These are phyloP conservation scores for Pedionomus torquatus DNA, from an alignment of 2,113 vertebrate species.

Conservation along the genomic window DNA sequence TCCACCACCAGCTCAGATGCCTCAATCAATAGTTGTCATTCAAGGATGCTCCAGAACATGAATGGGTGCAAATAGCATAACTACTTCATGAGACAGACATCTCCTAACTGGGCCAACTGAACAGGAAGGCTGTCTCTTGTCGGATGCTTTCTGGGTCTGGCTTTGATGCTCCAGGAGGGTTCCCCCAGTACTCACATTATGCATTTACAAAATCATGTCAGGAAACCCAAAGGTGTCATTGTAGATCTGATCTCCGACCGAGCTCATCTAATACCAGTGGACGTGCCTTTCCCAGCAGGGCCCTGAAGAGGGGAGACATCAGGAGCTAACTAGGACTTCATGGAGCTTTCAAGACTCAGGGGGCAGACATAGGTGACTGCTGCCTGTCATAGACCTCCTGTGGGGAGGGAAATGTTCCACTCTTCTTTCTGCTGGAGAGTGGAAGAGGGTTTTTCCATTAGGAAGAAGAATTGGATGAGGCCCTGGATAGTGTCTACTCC, in stretches of 20 bases:
- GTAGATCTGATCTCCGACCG: neutral
- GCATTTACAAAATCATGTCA: neutral
- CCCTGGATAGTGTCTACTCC: neutral
- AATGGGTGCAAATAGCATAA: neutral
- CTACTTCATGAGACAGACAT: neutral
- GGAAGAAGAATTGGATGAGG: neutral
- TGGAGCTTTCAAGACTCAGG: neutral
- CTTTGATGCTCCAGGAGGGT: neutral
- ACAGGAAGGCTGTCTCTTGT: neutral
- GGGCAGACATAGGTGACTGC: rapidly evolving
- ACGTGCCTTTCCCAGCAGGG: neutral
- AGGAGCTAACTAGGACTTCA: neutral
- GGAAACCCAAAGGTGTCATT: neutral
- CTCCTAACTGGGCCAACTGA: neutral
- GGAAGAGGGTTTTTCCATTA: neutral
- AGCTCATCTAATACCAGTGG: neutral
- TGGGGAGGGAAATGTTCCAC: neutral
- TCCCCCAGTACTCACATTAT: neutral
- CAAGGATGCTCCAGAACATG: neutral
- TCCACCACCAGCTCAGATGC: neutral
- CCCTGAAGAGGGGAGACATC: neutral
- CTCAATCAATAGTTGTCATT: neutral
- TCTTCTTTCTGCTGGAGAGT: neutral
- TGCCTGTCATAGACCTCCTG: neutral
- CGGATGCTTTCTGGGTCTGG: neutral